Percentiles rank a stretch among this genome's conserved stretches.
Evolutionary conservation across 2,113 vertebrate species (phyloP).

Genomic region (Pterocles orientalis): DNA sequence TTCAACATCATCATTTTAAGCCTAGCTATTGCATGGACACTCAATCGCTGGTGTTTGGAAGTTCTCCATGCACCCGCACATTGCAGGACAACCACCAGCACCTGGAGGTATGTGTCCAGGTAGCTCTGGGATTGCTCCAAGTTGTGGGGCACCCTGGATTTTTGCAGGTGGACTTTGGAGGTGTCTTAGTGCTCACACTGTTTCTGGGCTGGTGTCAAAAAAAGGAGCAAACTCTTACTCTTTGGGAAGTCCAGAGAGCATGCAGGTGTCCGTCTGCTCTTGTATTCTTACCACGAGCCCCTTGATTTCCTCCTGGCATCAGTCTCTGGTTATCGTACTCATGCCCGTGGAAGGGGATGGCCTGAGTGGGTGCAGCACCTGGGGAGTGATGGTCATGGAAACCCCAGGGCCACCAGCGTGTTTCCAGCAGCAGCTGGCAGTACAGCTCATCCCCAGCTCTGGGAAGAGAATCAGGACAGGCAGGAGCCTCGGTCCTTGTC

Average conservation of each 20-base stretch:
- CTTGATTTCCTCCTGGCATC: not conserved
- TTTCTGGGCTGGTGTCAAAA: not conserved
- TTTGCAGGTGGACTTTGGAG: not conserved
- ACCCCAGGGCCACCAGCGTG: accelerated
- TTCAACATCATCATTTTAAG: not conserved
- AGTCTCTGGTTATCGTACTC: not conserved
- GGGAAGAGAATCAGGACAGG: not conserved
- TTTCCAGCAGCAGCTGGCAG: not conserved
- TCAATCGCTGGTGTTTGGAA: not conserved
- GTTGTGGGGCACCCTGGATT: not conserved
- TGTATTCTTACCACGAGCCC: not conserved
- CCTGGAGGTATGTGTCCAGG: accelerated
- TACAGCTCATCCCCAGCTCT: not conserved
- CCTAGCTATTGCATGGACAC: not conserved
- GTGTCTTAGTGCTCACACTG: not conserved
- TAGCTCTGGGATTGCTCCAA: not conserved
- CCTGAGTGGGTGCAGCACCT: not conserved
- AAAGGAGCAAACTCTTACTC: not conserved
- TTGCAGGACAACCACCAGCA: not conserved
- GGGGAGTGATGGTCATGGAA: not conserved
- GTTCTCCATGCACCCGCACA: not conserved
- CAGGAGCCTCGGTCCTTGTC: not conserved
- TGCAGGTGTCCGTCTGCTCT: not conserved
- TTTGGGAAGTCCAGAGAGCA: not conserved
- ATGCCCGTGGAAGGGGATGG: not conserved